Base-by-base conservation (phyloP, 2,797 vertebrate genomes). In the Amphiprion clarkii region DNA sequence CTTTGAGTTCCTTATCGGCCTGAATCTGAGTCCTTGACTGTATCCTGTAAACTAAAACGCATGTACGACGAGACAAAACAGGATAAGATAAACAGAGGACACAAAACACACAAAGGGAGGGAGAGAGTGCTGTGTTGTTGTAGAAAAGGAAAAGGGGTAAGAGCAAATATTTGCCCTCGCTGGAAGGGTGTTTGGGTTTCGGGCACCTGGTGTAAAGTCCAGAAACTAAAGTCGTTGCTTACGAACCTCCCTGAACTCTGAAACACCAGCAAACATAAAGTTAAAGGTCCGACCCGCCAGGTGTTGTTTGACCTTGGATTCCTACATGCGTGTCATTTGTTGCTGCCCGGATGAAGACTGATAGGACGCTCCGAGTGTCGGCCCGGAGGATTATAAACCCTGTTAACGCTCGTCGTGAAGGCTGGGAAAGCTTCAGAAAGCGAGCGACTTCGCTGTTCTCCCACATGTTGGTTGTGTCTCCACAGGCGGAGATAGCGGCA, bases 151-250 rank as follows among this genome's bases (percentile, higher is more conserved):
- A 77, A 70, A 42, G 46, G 69, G 42, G 25, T 31, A 27, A 78
- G 78, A 67, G 79, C 85, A 88, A 93, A 93, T 93, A 89, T 93
- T 94, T 90, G 84, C 36, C 71, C 17, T 70, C 2, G 5, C 58
- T 29, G 14, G 14, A 75, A 61, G 78, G 5, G 46, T 94, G 86
- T 93, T 94, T 94, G 90, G 91, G 93, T 94, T 93, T 93, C 90
- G 80, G 57, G 74, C 40, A 40, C 55, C 7, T 67, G 11, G 86
- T 90, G 72, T 82, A 92, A 93, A 92, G 92, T 92, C 86, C 77
- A 86, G 73, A 82, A 60, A 56, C 62, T 60, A 71, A 78, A 82
- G 64, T 8, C 48, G 36, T 44, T 52, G 42, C 36, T 27, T 27
- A 9, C 53, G 13, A n/a, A 54, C 62, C 67, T 73, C 29, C 52